Evolutionary conservation across 2,113 vertebrate species (phyloP), one percentile per base, ranked within the genome.

Genomic region (Hepsetus odoe): DNA sequence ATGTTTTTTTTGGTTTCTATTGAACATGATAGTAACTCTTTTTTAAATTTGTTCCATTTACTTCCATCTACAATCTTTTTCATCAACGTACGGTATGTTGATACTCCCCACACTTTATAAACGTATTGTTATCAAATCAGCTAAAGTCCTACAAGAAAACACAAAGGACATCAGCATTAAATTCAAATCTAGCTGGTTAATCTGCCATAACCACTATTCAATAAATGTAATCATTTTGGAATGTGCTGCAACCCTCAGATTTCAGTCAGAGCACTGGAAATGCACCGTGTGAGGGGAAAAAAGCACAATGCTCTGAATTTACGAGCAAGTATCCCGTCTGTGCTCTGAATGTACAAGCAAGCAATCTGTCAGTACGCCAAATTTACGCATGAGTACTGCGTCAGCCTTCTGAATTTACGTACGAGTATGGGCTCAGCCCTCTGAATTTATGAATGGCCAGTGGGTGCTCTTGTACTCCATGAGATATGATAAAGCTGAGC

Each of bases 211-310:
- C 30, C 18, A 65, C 14, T 20, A 2, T 65, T 38, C 10, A 65
- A 12, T 38, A 65, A 22, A 2, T 18, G 32, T 65, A 65, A 38
- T 65, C 20, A 7, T 11, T 65, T 11, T 65, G 20, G 32, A n/a
- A 65, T 12, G 9, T 11, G 10, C 32, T 38, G 61, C 61, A 18
- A 22, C 18, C 7, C 5, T 35, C 61, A 65, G 32, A 8, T 38
- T 65, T 18, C 59, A 33, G 59, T 16, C 59, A 62, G n/a, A 65
- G n/a, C 61, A 65, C 32, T 38, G 33, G 32, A n/a, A 33, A 33
- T 35, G 24, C 10, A 65, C 1, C 8, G 12, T 62, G 32, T 20
- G 20, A 38, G 51, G 51, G 51, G 32, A n/a, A 32, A 65, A 65
- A 64, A n/a, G 61, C 18, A 64, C 61, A 35, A 16, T 0, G 30